Base-by-base conservation (phyloP, 1,140 invertebrate species). In the Monomorium pharaonis region DNA sequence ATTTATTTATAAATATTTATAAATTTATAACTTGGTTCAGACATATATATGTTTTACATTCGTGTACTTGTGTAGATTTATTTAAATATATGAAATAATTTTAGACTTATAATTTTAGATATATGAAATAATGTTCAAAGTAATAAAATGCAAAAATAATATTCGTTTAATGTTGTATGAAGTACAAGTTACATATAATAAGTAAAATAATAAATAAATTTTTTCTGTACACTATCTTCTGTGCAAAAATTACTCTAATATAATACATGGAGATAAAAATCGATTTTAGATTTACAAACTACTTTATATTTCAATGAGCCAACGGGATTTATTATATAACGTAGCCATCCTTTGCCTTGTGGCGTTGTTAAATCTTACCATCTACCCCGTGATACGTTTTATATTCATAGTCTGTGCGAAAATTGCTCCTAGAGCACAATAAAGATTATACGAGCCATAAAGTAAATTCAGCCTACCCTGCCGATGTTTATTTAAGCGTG, bases 391-490 rank as follows among this genome's bases (percentile, higher is more conserved):
- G 87, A 91, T 91, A 85, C 70, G 84, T 92, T 94, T 92, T 88
- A 87, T 94, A 93, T 94, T 93, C 92, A 94, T 94, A 92, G 93
- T 92, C 91, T 92, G 90, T 85, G 91, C 89, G 86, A 93, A 93
- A 94, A 93, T 92, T 92, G 89, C 88, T 94, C 80, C 92, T 92
- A 91, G 88, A 92, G 90, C 89, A 90, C 87, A 88, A 91, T 92
- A 92, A 94, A 93, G 92, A 89, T 93, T 94, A 93, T 92, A 92
- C 85, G 92, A 86, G 84, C 87, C 86, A 88, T 94, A 94, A 94
- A 94, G 76, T 91, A 91, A 91, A 86, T 91, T 85, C 87, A 92
- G 88, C 72, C 86, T 89, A 88, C 81, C 84, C 80, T 74, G 67
- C 67, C 91, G 84, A 93, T 93, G 87, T 93, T 93, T 91, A 92